A percentile compares a stretch with the other conserved stretches of the same genome.
phyloP scores from a whole-genome alignment of 2,113 vertebrate species.

The Ictalurus punctatus region DNA sequence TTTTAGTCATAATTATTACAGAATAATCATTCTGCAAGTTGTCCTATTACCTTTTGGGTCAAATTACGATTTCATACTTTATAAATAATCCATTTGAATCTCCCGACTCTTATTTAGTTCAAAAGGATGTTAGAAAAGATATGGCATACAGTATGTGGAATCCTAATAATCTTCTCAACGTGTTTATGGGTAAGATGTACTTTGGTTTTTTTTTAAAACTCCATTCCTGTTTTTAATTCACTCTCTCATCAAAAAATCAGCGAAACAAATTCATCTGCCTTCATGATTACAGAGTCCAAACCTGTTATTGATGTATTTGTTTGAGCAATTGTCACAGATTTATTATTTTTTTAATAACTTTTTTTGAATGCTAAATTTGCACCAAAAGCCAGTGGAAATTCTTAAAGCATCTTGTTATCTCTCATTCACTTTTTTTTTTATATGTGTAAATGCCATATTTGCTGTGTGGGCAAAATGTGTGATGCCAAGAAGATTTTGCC shows the following conservation, averaged over 20 bases:
- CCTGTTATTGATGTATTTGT: neutral
- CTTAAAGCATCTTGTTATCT: constrained; percentile 22
- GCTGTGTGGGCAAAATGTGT: constrained; percentile 37
- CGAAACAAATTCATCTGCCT: neutral
- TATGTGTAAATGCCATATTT: constrained; percentile 35
- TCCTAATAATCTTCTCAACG: neutral
- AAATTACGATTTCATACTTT: neutral
- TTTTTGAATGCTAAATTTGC: neutral
- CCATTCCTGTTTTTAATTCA: too few species aligned
- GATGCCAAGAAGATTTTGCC: constrained; percentile 21
- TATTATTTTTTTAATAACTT: neutral
- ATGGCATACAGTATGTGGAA: neutral
- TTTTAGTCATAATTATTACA: too few species aligned
- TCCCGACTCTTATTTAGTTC: neutral
- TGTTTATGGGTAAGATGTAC: too few species aligned
- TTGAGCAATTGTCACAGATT: neutral
- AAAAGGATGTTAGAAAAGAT: neutral
- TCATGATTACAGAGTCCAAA: constrained; percentile 8
- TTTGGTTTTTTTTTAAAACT: too few species aligned
- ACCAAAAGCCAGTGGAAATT: constrained; percentile 8
- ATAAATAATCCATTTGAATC: neutral
- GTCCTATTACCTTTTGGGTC: too few species aligned
- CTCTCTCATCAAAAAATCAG: neutral
- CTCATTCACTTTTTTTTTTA: constrained; percentile 13
- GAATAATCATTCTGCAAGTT: too few species aligned